Evolutionary conservation across 1,140 invertebrate genomes (phyloP), one percentile per base, ranked within the genome.

Genomic region (Drosophila kohkoa): DNA sequence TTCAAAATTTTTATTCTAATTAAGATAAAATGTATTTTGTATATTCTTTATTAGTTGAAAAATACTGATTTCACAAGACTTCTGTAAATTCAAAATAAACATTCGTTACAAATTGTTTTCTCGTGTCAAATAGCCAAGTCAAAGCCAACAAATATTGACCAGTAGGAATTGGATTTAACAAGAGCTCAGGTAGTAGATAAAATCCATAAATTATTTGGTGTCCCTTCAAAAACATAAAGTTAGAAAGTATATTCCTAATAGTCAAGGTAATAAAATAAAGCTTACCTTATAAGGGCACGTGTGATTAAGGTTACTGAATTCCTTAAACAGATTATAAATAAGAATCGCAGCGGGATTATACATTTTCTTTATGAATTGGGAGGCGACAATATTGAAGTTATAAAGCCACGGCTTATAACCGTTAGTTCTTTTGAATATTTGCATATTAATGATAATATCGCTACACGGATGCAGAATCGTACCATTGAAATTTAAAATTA

Each of bases 341-440:
- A 74, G 1, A 15, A 45, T 67, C 0, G 25, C 38, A 10, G 60
- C 0, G 0, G 71, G 71, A 25, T 55, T 32, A 48, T 74, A 54
- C 1, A 55, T 0, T n/a, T 10, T 38, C 2, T 51, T 32, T 0
- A 62, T 0, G 35, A 74, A 74, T 7, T 30, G 8, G 6, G 64
- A 74, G 1, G 1, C 38, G 35, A 62, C 46, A 5, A 74, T 32
- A 1, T 8, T 5, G 4, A 11, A 32, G 4, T 63, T 69, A 0
- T 13, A 11, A 1, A 75, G 25, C 51, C 57, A 69, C 4, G 69
- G 69, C 35, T 43, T 58, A 13, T 71, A 71, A 3, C 55, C 55
- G 35, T 60, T 74, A 0, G 35, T 64, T 32, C 16, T 66, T n/a
- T 41, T 41, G 38, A 41, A 41, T 10, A 41, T 10, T 41, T 41